Evolutionary conservation across 2,113 vertebrate species (phyloP), one percentile per base, ranked within the genome.

Genomic region (Epinephelus fuscoguttatus): DNA sequence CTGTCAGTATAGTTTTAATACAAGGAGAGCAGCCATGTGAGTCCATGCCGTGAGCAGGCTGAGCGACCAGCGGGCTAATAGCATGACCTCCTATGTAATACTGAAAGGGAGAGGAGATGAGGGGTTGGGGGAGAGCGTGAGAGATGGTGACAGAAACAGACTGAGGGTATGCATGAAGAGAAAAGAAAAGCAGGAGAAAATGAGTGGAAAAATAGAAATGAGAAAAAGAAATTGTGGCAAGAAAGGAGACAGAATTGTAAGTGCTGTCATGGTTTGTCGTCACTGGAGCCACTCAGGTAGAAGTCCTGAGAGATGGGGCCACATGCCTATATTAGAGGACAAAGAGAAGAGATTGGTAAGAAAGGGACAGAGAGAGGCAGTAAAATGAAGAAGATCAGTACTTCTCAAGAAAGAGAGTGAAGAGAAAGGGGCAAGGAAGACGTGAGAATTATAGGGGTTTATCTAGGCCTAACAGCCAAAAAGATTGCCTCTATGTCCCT

Each of bases 11-110:
- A 33, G 42, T 33, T 25, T 47, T 70, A 84, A 70, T 78, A 74
- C 55, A 63, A 70, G 23, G 1, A 17, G 30, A 67, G 81, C 86
- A 80, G 77, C 62, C 77, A 63, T 55, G 77, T 70, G 79, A 77
- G 82, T 62, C 84, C 30, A 6, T 13, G 55, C 63, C 68, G 62
- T 12, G 69, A 85, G 53, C 63, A 40, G 75, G 49, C 59, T 57
- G 55, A 70, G 73, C 77, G 81, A 72, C 81, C 76, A 25, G 25
- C 25, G 6, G 62, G 80, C 63, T 84, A 85, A 89, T 80, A 71
- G 62, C 67, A 45, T 84, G 80, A 87, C 82, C 84, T 72, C 23
- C 40, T 50, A 1, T 1, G 27, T 61, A 10, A 56, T 33, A 47
- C 23, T 55, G 18, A 74, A 71, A 53, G n/a, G 33, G 50, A 70